A percentile compares a stretch with the other conserved stretches of the same genome.
phyloP scores from a whole-genome alignment of 1,140 invertebrate genomes.

The Vanessa tameamea region DNA sequence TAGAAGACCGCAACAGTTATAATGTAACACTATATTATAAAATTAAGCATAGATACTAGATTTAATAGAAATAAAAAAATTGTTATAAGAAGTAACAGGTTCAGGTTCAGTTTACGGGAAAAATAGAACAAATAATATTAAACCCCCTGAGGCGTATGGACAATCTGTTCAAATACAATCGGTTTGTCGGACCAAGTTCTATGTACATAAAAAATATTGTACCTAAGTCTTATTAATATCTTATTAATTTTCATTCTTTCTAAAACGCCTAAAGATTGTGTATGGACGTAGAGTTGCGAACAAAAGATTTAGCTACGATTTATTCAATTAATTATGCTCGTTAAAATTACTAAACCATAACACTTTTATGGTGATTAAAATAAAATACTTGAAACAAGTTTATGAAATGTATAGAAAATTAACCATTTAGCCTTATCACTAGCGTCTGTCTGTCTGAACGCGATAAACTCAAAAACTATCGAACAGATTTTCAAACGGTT shows the following conservation, averaged over 20 bases:
- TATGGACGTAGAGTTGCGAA: not conserved
- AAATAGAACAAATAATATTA: conserved; percentile 2
- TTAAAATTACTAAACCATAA: no score
- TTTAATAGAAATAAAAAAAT: no score
- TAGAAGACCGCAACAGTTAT: no score
- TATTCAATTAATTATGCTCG: not conserved
- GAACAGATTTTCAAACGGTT: no score
- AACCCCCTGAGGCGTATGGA: conserved; percentile 10
- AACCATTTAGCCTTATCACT: no score
- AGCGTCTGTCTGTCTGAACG: no score
- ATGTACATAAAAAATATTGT: conserved; percentile 14
- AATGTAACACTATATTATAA: no score
- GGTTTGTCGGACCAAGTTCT: conserved; percentile 8
- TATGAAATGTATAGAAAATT: no score
- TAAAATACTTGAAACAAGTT: no score
- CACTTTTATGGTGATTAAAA: no score
- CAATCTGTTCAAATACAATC: conserved; percentile 5
- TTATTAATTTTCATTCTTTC: conserved; percentile 6
- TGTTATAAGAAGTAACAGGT: not conserved
- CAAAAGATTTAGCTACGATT: not conserved
- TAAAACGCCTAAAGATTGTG: not conserved
- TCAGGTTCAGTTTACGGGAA: not conserved
- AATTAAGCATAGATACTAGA: no score
- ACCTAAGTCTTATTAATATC: not conserved
- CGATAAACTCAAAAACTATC: no score